A percentile compares a stretch with the other conserved stretches of the same genome.
Conservation (phyloP, 35 echinoderm and acorn worm species). For the Anneissia japonica region DNA sequence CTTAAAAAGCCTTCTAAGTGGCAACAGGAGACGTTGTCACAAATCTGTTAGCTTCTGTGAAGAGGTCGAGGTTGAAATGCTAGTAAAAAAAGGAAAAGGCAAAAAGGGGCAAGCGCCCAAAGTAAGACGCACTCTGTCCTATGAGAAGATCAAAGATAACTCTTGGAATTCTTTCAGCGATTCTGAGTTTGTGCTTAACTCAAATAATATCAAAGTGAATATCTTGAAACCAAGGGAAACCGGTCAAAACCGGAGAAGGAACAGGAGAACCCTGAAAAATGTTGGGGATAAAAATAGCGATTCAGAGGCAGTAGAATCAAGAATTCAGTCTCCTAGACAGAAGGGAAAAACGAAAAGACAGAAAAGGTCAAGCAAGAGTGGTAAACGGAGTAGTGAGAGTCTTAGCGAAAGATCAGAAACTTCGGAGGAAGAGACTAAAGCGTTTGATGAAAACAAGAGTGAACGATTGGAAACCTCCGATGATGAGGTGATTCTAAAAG, state of each 20-base stretch:
- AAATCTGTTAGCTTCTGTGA: slow-evolving; percentile 95
- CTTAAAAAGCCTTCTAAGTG: slow-evolving; percentile 63
- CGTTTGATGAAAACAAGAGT: no score
- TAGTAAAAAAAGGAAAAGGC: slow-evolving; percentile 40
- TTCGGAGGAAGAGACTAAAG: neutral
- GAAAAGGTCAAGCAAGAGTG: slow-evolving; percentile 4
- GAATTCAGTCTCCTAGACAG: slow-evolving; percentile 11
- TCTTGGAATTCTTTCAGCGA: slow-evolving; percentile 70
- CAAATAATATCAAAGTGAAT: neutral
- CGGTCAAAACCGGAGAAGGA: slow-evolving; percentile 30
- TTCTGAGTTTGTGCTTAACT: slow-evolving; percentile 59
- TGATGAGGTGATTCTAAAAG: no score
- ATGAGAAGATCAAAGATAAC: slow-evolving; percentile 63
- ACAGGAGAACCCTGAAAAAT: slow-evolving; percentile 48
- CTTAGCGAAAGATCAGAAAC: neutral
- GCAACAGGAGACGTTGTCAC: slow-evolving; percentile 22
- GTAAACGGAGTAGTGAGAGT: slow-evolving; percentile 19
- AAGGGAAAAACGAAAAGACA: slow-evolving; percentile 40
- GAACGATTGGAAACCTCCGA: no score
- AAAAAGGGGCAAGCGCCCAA: slow-evolving; percentile 38
- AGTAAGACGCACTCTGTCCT: slow-evolving; percentile 33
- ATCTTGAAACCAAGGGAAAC: neutral
- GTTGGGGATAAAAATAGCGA: slow-evolving; percentile 39
- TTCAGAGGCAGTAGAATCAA: slow-evolving; percentile 44
- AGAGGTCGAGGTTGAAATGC: slow-evolving; percentile 61